phyloP scores from a whole-genome alignment of 2,113 vertebrate species.

The Myrmophylax atrothorax region DNA sequence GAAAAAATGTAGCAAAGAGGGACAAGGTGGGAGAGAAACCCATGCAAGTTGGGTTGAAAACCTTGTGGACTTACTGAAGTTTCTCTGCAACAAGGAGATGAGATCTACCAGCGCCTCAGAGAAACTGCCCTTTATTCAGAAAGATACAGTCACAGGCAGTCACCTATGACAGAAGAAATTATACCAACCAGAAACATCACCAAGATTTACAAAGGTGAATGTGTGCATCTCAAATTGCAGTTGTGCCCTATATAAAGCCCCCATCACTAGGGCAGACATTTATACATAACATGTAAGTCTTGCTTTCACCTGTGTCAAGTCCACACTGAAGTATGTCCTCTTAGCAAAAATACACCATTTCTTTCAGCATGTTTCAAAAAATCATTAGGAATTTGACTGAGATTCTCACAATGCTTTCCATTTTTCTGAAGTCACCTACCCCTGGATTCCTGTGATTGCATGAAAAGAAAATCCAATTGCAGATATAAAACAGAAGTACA shows the following conservation, averaged over 20 bases:
- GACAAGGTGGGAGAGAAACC: not conserved
- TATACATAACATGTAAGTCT: not conserved
- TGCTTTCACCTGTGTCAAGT: not conserved
- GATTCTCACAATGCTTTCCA: not conserved
- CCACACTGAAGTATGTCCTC: not conserved
- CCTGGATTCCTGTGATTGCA: not conserved
- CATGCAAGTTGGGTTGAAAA: not conserved
- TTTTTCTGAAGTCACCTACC: not conserved
- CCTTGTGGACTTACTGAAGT: not conserved
- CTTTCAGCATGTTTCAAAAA: not conserved
- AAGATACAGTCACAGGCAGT: conserved; percentile 33
- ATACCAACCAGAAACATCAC: not conserved
- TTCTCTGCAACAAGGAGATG: not conserved
- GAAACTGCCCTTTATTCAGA: conserved; percentile 31
- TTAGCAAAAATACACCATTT: not conserved
- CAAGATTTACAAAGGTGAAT: not conserved
- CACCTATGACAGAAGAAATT: conserved; percentile 38
- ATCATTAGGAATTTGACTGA: not conserved
- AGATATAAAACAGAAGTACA: not conserved
- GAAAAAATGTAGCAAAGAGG: not conserved
- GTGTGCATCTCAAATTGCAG: not conserved
- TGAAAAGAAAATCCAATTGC: not conserved
- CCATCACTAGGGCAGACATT: not conserved
- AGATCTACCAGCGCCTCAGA: not conserved
- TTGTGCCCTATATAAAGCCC: not conserved